These are phyloP conservation scores for Nothobranchius furzeri DNA, from an alignment of 2,113 vertebrate species.

Conservation along the genomic window DNA sequence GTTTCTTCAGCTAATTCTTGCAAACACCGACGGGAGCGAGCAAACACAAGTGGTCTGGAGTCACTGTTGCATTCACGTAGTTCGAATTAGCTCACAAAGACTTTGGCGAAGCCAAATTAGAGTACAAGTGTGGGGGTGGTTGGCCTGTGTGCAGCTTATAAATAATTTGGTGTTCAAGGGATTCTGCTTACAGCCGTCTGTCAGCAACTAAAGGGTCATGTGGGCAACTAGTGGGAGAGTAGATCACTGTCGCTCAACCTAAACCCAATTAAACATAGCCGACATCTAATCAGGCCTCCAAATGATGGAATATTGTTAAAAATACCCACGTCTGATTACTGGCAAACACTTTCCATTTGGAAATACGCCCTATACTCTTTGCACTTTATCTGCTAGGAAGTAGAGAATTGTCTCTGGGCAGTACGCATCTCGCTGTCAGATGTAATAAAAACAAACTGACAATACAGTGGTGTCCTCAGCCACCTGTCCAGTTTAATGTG, in stretches of 20 bases:
- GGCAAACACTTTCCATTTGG: neutral
- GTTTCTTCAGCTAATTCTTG: slow-evolving; percentile 33
- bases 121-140: slow-evolving; percentile 56
- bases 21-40: slow-evolving; percentile 20
- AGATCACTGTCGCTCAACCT: slow-evolving; percentile 48
- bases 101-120: slow-evolving; percentile 64
- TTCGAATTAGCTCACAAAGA: slow-evolving; percentile 19
- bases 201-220: slow-evolving; percentile 65
- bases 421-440: slow-evolving; percentile 61
- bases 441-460: slow-evolving; percentile 66
- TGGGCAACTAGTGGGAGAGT: slow-evolving; percentile 54
- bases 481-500: slow-evolving; percentile 63
- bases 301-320: neutral
- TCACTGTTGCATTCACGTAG: slow-evolving; percentile 11
- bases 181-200: slow-evolving; percentile 71
- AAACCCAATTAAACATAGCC: slow-evolving; percentile 11
- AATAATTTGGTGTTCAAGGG: slow-evolving; percentile 67
- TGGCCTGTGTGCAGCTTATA: slow-evolving; percentile 60
- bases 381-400: slow-evolving; percentile 39
- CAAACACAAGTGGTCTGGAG: slow-evolving; percentile 15
- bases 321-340: too few relatives aligned
- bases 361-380: slow-evolving; percentile 24
- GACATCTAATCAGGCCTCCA: neutral
- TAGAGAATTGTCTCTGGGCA: slow-evolving; percentile 54
- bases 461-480: slow-evolving; percentile 53